Conservation (phyloP, 2,797 vertebrate genomes). For the Gymnocypris eckloni region DNA sequence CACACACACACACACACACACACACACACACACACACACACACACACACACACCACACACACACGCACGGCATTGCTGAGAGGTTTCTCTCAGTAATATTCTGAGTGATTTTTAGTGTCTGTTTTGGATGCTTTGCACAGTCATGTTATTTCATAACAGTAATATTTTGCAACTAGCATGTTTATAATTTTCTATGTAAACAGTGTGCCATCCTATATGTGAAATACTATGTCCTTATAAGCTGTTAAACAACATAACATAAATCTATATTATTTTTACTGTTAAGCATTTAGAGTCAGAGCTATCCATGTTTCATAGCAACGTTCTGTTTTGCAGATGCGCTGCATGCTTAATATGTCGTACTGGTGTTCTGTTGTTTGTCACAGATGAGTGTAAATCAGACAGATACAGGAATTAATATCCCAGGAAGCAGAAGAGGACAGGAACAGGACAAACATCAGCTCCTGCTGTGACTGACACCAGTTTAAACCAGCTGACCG, state of each 20-base stretch:
- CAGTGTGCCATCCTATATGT: neutral
- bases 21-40: too few species aligned
- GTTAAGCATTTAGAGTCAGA: neutral
- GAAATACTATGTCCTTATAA: neutral
- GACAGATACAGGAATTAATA: slow-evolving; percentile 30
- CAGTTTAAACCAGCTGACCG: slow-evolving; percentile 33
- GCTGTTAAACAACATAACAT: neutral
- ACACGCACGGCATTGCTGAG: too few species aligned
- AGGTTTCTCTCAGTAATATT: too few species aligned
- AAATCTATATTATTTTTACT: neutral
- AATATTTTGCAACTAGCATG: neutral
- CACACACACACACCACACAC: too few species aligned
- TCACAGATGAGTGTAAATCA: slow-evolving; percentile 14
- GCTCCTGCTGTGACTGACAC: slow-evolving; percentile 21
- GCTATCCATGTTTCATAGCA: neutral
- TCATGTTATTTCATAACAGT: too few species aligned
- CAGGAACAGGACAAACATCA: neutral
- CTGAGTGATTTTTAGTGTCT: too few species aligned
- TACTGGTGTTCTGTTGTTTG: slow-evolving; percentile 26
- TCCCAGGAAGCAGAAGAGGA: slow-evolving; percentile 13
- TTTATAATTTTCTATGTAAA: neutral
- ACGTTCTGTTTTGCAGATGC: neutral
- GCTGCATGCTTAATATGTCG: neutral
- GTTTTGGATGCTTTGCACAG: too few species aligned
- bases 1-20: too few species aligned